phyloP scores from a whole-genome alignment of 2,888 invertebrate species.

The Gnatocerus cornutus region DNA sequence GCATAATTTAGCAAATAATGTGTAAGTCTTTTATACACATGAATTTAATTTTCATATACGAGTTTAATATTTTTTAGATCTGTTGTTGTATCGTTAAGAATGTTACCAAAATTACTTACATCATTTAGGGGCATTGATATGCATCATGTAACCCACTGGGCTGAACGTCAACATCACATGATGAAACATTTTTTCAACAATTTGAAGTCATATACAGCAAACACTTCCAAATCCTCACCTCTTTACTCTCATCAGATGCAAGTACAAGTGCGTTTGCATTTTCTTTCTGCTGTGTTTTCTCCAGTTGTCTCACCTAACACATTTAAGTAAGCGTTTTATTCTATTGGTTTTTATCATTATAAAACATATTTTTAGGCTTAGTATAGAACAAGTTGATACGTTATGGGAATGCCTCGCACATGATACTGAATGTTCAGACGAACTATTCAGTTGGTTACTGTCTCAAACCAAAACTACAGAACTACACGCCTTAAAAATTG shows the following conservation, averaged over 20 bases:
- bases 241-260: slow-evolving; percentile 87
- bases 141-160: slow-evolving; percentile 93
- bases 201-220: slow-evolving; percentile 81
- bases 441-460: slow-evolving; percentile 94
- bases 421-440: slow-evolving; percentile 90
- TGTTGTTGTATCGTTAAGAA: slow-evolving; percentile 89
- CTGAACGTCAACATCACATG: slow-evolving; percentile 93
- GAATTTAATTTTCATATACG: not conserved
- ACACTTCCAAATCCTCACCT: slow-evolving; percentile 66
- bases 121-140: slow-evolving; percentile 91
- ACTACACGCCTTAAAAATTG: slow-evolving; percentile 91
- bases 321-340: slow-evolving; percentile 78
- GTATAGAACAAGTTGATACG: slow-evolving; percentile 91
- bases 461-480: slow-evolving; percentile 94
- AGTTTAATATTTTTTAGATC: slow-evolving; percentile 74
- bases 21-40: slow-evolving; percentile 70
- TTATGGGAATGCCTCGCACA: slow-evolving; percentile 94
- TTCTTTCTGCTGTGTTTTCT: slow-evolving; percentile 93
- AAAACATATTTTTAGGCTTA: slow-evolving; percentile 73
- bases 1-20: slow-evolving; percentile 90
- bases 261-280: slow-evolving; percentile 92
- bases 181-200: slow-evolving; percentile 94
- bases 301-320: slow-evolving; percentile 91
- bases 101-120: slow-evolving; percentile 91
- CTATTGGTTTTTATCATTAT: not conserved